phyloP scores from a whole-genome alignment of 2,113 vertebrate genomes.

The Panurus biarmicus region DNA sequence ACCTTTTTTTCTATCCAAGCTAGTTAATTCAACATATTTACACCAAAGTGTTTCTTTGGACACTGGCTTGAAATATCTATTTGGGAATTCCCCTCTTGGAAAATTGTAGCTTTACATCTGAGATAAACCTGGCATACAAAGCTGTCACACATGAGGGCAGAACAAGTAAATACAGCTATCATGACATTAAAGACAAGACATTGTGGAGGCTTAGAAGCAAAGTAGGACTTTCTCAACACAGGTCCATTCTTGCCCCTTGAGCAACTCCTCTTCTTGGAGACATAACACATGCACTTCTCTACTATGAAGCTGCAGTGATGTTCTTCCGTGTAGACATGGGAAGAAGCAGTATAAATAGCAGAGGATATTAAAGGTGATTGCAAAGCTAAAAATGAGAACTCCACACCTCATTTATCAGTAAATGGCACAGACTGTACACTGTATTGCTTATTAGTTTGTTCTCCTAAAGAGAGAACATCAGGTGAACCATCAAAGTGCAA shows the following conservation, averaged over 20 bases:
- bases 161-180: neutral
- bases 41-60: neutral
- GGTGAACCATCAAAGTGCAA: neutral
- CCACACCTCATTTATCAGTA: neutral
- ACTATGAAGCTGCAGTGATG: fast-evolving
- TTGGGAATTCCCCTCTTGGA: neutral
- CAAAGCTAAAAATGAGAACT: neutral
- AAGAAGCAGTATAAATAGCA: neutral
- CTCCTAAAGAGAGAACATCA: neutral
- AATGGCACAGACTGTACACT: neutral
- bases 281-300: fast-evolving
- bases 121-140: neutral
- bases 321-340: neutral
- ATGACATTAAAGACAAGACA: neutral
- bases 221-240: neutral
- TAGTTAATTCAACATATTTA: neutral
- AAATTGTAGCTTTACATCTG: neutral
- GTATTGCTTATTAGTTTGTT: neutral
- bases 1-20: neutral
- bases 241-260: neutral
- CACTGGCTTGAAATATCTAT: neutral
- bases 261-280: neutral
- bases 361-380: neutral
- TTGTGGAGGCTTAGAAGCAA: neutral
- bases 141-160: neutral